Conservation (phyloP, 2,797 vertebrate species). For the Ateles fusciceps region DNA sequence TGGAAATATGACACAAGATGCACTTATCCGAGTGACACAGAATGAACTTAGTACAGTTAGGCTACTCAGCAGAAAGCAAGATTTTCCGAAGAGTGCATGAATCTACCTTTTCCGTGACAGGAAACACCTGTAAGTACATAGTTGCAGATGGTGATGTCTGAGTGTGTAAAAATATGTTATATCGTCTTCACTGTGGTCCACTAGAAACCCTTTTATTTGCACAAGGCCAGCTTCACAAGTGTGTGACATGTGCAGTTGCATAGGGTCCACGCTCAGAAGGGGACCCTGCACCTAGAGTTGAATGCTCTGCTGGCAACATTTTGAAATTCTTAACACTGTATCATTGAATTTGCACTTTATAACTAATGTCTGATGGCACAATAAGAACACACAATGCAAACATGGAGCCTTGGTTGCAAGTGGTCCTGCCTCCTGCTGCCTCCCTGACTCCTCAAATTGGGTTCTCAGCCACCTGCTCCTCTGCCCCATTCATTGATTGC, state of each 20-base stretch:
- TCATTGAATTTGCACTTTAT: not conserved
- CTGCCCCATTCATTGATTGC: not conserved
- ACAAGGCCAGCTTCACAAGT: not conserved
- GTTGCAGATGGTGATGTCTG: not conserved
- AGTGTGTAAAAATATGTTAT: not conserved
- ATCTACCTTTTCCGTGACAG: not conserved
- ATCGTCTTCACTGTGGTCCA: not conserved
- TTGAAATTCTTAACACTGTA: not conserved
- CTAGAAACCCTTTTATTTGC: not conserved
- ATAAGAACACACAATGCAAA: too few relatives aligned
- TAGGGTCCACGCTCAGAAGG: not conserved
- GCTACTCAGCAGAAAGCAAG: not conserved
- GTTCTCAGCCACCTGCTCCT: not conserved
- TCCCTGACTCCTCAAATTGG: not conserved
- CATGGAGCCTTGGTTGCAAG: not conserved
- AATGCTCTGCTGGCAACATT: not conserved
- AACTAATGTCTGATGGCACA: not conserved
- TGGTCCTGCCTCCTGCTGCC: not conserved
- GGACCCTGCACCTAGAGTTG: not conserved
- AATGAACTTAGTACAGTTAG: not conserved
- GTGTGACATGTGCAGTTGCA: not conserved
- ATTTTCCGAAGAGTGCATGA: not conserved
- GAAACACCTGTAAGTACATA: not conserved
- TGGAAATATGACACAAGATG: not conserved
- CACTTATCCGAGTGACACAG: not conserved